A percentile compares a stretch with the other conserved stretches of the same genome.
phyloP scores from a whole-genome alignment of 2,888 invertebrate species.

The Zygothrica quintamaculata region DNA sequence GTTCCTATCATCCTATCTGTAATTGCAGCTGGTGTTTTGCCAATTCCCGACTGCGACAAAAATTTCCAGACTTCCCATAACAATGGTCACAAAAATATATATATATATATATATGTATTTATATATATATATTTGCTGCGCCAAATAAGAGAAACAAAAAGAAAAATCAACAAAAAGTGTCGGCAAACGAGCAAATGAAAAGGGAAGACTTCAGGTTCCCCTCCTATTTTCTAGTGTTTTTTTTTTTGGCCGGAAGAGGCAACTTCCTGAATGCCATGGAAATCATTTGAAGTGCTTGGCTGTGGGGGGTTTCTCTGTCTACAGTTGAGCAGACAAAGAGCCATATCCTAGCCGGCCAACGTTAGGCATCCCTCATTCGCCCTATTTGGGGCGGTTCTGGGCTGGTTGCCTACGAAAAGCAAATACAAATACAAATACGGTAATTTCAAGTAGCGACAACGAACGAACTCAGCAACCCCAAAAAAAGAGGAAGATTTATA shows the following conservation, averaged over 20 bases:
- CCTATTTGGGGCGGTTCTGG: constrained; percentile 48
- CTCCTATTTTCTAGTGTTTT: constrained; percentile 8
- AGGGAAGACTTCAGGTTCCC: constrained; percentile 22
- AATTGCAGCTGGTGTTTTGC: constrained; percentile 57
- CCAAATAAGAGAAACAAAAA: constrained; percentile 52
- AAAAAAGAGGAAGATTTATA: constrained; percentile 60
- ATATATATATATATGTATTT: constrained; percentile 5
- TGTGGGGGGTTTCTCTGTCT: constrained; percentile 37
- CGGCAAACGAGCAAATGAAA: constrained; percentile 46
- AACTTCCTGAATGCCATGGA: constrained; percentile 69
- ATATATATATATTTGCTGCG: constrained; percentile 44
- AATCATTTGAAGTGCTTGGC: constrained; percentile 57
- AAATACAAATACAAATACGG: constrained; percentile 70
- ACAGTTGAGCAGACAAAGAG: constrained; percentile 42
- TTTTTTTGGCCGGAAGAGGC: constrained; percentile 56
- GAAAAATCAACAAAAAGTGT: constrained; percentile 52
- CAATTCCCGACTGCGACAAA: constrained; percentile 61
- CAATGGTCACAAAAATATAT: constrained; percentile 40
- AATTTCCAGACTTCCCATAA: constrained; percentile 47
- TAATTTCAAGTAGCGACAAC: constrained; percentile 61
- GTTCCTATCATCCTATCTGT: constrained; percentile 28
- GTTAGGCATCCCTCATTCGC: constrained; percentile 34
- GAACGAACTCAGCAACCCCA: constrained; percentile 56
- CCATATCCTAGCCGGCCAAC: constrained; percentile 21
- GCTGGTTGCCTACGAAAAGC: constrained; percentile 52